A percentile compares a stretch with the other conserved stretches of the same genome.
Evolutionary conservation across 2,113 vertebrate genomes (phyloP).

Genomic region (Tichodroma muraria): DNA sequence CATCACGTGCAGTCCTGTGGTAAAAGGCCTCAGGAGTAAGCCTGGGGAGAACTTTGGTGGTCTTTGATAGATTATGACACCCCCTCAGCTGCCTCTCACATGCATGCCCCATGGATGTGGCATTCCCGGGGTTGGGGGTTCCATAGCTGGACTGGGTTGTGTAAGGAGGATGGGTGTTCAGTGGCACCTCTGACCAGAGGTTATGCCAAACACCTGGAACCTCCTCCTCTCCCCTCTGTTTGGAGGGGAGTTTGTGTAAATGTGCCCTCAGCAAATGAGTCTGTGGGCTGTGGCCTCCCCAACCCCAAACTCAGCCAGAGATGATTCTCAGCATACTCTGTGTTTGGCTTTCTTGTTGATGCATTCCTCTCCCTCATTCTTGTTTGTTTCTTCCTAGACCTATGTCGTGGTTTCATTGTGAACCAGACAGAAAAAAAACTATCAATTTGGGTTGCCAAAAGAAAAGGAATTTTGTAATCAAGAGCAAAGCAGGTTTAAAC

Average conservation of each 20-base stretch:
- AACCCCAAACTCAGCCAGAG: background rate
- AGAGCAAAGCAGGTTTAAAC: no score
- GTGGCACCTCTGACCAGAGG: background rate
- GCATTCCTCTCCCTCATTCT: no score
- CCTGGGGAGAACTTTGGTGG: background rate
- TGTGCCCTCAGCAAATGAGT: background rate
- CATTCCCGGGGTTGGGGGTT: background rate
- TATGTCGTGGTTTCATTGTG: no score
- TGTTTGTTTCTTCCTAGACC: background rate
- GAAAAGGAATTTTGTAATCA: no score
- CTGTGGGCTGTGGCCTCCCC: background rate
- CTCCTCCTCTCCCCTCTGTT: fast-evolving
- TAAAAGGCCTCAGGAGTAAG: no score
- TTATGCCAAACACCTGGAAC: background rate
- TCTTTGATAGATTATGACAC: background rate
- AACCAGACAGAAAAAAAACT: no score
- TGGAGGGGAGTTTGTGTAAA: background rate
- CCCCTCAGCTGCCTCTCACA: fast-evolving
- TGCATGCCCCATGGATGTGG: background rate
- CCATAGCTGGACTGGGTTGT: no score
- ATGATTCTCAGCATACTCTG: background rate
- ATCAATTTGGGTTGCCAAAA: no score
- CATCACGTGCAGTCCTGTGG: background rate
- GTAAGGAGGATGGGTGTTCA: background rate
- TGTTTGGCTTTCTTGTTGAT: background rate